Evolutionary conservation across 2,797 vertebrate species (phyloP), one percentile per base, ranked within the genome.

Genomic region (Gymnodraco acuticeps): DNA sequence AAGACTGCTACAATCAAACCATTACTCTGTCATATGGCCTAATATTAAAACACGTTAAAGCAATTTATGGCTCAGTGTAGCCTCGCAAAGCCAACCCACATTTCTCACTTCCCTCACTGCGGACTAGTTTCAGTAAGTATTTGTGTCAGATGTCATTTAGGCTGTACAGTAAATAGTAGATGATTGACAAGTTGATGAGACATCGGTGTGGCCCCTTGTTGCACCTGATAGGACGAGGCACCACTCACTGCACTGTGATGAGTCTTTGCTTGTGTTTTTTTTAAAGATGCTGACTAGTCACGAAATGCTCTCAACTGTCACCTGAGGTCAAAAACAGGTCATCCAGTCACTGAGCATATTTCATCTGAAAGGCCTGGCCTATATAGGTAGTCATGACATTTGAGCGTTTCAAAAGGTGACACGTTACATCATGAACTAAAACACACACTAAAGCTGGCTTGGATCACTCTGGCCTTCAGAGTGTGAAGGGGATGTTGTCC

Each of bases 31-130:
- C 42, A 42, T 47, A 64, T 31, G 23, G 11, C 20, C 10, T 54
- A 14, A 50, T 69, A 56, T 58, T 16, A 41, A 58, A 46, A 54
- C 38, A 47, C 41, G 59, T 69, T 16, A 59, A 61, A 12, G 42
- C 41, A 63, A 50, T 56, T 27, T 10, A 48, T 65, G 71, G 47
- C 16, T 48, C 19, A 58, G 38, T 47, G 52, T 58, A 59, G 58
- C 65, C 54, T 76, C 14, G 1, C 48, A 70, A 69, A 66, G 15
- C 17, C 71, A 59, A 45, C 59, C 65, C 78, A 63, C 59, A 38
- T 27, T 70, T 77, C 70, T 74, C 74, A 75, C 75, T 73, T 85
- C 77, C 62, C 42, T 64, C 43, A n/a, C n/a, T 53, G 60, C 52
- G 68, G 65, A 63, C 41, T 60, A 3, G 16, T 23, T 53, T 75